A percentile compares a stretch with the other conserved stretches of the same genome.
phyloP scores from a whole-genome alignment of 2,797 vertebrate genomes.

The Diceros bicornis region DNA sequence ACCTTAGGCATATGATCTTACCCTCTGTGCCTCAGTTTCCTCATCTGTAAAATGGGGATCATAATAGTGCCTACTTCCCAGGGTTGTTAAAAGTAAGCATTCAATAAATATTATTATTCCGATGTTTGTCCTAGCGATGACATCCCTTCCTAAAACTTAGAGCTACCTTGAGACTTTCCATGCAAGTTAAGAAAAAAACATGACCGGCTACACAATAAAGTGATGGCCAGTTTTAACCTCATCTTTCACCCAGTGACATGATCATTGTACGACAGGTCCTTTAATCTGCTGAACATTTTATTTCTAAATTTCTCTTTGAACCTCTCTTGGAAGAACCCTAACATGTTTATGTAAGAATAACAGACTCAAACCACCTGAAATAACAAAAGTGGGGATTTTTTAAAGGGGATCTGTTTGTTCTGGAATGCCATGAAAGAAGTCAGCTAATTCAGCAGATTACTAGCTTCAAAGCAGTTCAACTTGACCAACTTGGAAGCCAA shows the following conservation, averaged over 20 bases:
- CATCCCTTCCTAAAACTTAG: constrained; percentile 29
- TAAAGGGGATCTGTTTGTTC: constrained; percentile 84
- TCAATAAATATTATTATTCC: background rate
- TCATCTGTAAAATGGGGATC: background rate
- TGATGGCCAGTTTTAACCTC: constrained; percentile 58
- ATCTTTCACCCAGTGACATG: constrained; percentile 76
- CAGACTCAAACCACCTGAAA: constrained; percentile 89
- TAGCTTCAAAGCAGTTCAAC: constrained; percentile 83
- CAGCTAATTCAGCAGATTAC: constrained; percentile 83
- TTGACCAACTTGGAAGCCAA: constrained; percentile 78
- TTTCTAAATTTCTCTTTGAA: constrained; percentile 87
- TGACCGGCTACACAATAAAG: background rate
- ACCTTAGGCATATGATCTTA: background rate
- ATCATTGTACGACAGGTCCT: constrained; percentile 71
- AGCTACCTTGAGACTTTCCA: background rate
- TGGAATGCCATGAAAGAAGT: constrained; percentile 86
- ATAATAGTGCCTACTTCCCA: background rate
- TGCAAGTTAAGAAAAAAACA: background rate
- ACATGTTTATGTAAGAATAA: constrained; percentile 85
- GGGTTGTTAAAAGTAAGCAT: background rate
- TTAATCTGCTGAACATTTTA: constrained; percentile 86
- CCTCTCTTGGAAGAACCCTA: constrained; percentile 82
- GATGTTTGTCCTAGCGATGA: background rate
- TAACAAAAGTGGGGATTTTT: constrained; percentile 85
- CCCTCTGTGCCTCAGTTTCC: background rate